These are phyloP conservation scores for Lobophora halterata DNA, from an alignment of 2,888 invertebrate species.

Conservation along the genomic window DNA sequence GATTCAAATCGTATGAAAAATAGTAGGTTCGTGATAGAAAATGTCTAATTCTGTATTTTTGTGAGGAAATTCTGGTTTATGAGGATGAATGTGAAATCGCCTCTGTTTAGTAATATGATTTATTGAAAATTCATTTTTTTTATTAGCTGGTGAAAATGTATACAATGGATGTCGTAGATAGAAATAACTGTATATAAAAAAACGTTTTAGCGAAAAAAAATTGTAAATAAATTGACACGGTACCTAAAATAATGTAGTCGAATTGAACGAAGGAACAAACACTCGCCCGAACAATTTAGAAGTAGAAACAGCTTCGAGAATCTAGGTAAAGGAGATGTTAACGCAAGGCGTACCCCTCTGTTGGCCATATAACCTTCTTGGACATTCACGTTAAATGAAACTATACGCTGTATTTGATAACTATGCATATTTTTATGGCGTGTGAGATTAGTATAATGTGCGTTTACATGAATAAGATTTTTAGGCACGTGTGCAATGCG, in stretches of 20 bases:
- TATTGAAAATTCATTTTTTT: slow-evolving; percentile 38
- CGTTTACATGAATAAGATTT: no score
- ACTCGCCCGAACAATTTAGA: slow-evolving; percentile 77
- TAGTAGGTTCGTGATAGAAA: slow-evolving; percentile 43
- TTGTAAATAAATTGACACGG: slow-evolving; percentile 63
- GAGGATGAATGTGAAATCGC: slow-evolving; percentile 61
- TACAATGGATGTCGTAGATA: slow-evolving; percentile 63
- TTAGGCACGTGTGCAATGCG: no score
- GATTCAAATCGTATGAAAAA: slow-evolving; percentile 38
- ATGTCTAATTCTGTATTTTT: slow-evolving; percentile 30
- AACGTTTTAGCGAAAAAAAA: slow-evolving; percentile 59
- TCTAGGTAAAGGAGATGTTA: no score
- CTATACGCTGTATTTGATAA: no score
- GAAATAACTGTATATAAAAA: slow-evolving; percentile 74
- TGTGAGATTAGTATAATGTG: no score
- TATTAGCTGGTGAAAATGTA: slow-evolving; percentile 49
- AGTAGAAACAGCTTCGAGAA: no score
- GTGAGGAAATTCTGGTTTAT: slow-evolving; percentile 40
- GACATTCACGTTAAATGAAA: no score
- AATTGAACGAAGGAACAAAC: slow-evolving; percentile 72
- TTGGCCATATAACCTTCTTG: no score
- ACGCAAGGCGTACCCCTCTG: no score
- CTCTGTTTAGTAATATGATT: slow-evolving; percentile 70
- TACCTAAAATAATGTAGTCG: slow-evolving; percentile 57
- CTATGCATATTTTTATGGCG: no score